phyloP scores from a whole-genome alignment of 2,888 invertebrate species.

The Chromoteleia sp. region DNA sequence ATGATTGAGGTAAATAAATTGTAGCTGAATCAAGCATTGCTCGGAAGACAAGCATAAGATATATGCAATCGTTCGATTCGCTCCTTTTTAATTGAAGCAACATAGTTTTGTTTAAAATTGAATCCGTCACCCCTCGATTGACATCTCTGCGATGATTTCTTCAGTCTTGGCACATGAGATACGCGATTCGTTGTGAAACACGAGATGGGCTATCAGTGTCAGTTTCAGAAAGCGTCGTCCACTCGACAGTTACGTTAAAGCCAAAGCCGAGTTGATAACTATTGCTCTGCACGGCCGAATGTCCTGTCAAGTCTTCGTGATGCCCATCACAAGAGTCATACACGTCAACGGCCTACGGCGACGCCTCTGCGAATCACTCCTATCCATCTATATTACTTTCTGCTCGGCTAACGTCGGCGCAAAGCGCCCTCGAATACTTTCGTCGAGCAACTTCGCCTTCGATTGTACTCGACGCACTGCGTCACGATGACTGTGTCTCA shows the following conservation, averaged over 20 bases:
- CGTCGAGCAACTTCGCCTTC: constrained; percentile 38
- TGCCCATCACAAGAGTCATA: constrained; percentile 81
- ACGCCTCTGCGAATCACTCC: constrained; percentile 78
- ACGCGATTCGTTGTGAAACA: constrained; percentile 50
- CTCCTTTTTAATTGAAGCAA: neutral
- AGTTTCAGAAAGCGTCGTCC: constrained; percentile 81
- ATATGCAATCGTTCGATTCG: no score
- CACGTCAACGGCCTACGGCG: constrained; percentile 79
- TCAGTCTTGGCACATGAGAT: constrained; percentile 51
- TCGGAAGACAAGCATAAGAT: neutral
- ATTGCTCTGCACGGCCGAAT: constrained; percentile 77
- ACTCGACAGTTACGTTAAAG: constrained; percentile 82
- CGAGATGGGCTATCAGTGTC: constrained; percentile 81
- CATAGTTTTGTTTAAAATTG: no score
- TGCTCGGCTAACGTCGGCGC: constrained; percentile 53
- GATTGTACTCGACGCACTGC: constrained; percentile 54
- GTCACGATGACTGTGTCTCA: constrained; percentile 66
- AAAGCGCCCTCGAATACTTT: constrained; percentile 52
- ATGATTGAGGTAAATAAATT: no score
- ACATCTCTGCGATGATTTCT: constrained; percentile 36
- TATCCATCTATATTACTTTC: constrained; percentile 82
- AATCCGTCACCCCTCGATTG: constrained; percentile 11
- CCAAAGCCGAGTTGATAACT: constrained; percentile 80
- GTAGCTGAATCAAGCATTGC: neutral
- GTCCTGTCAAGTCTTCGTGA: constrained; percentile 78